Percentiles rank a stretch among this genome's conserved stretches.
phyloP scores from a whole-genome alignment of 2,888 invertebrate genomes.

The Hylaea fasciaria region DNA sequence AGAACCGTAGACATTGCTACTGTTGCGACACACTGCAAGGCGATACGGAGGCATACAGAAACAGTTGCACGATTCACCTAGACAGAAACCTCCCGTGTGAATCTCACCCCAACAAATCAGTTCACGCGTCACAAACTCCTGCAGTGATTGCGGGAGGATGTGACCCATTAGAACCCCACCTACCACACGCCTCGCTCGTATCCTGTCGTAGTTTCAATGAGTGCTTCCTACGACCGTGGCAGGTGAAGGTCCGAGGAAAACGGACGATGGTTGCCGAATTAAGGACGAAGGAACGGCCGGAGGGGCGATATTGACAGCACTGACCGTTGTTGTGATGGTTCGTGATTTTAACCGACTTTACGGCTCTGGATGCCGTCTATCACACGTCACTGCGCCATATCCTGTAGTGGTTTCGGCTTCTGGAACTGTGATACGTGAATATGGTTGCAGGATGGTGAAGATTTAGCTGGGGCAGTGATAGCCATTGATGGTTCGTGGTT shows the following conservation, averaged over 20 bases:
- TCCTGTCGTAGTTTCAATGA: constrained; percentile 43
- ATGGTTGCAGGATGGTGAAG: too few relatives aligned
- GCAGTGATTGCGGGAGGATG: constrained; percentile 81
- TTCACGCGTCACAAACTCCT: constrained; percentile 73
- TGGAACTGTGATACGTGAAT: too few relatives aligned
- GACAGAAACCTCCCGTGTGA: constrained; percentile 48
- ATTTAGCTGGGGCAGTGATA: too few relatives aligned
- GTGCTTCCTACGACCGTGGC: constrained; percentile 40
- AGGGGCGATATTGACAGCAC: too few relatives aligned
- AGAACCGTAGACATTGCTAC: too few relatives aligned
- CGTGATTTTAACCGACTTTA: constrained; percentile 28
- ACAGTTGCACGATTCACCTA: neutral
- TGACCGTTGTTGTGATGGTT: constrained; percentile 20
- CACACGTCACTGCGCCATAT: too few relatives aligned
- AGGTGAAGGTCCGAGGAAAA: constrained; percentile 9
- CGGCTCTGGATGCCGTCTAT: neutral
- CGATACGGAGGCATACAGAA: too few relatives aligned
- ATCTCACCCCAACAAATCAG: constrained; percentile 52
- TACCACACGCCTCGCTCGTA: constrained; percentile 16
- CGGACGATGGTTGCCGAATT: constrained; percentile 19
- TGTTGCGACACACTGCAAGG: too few relatives aligned
- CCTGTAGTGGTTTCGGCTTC: too few relatives aligned
- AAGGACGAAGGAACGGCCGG: constrained; percentile 2
- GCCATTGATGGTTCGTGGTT: too few relatives aligned
- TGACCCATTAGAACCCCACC: constrained; percentile 65